Conservation (phyloP, 2,888 invertebrate genomes). For the Oasisia sp. region DNA sequence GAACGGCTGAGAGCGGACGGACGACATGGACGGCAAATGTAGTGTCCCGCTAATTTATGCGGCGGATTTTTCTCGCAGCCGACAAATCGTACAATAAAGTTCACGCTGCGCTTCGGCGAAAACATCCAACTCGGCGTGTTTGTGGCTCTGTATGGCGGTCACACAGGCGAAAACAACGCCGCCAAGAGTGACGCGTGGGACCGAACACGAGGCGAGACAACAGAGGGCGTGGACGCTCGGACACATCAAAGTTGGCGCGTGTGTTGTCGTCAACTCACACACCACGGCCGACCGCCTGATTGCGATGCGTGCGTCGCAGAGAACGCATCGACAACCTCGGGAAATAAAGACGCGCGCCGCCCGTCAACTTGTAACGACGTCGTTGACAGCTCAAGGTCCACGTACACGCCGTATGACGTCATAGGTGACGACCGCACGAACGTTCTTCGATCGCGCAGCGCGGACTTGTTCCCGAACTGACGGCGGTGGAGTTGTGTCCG, state of each 20-base stretch:
- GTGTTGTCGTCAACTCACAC: not conserved
- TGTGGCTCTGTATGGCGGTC: not conserved
- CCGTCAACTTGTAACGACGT: not conserved
- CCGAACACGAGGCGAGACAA: not conserved
- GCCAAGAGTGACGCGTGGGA: not conserved
- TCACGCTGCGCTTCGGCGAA: not conserved
- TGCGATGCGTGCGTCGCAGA: not conserved
- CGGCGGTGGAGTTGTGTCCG: too few relatives aligned
- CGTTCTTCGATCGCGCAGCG: not conserved
- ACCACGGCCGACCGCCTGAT: not conserved
- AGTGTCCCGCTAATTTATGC: not conserved
- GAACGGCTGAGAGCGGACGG: not conserved
- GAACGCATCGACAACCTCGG: not conserved
- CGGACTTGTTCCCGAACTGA: too few relatives aligned
- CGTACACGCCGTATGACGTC: not conserved
- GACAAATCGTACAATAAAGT: conserved; percentile 12
- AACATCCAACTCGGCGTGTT: not conserved
- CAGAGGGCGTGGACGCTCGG: not conserved
- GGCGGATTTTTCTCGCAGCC: not conserved
- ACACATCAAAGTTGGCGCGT: not conserved
- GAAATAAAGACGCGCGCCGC: not conserved
- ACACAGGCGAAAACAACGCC: not conserved
- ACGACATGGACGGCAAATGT: not conserved
- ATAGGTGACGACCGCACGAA: not conserved
- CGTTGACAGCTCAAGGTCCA: not conserved